Evolutionary conservation across 2,888 invertebrate species (phyloP), one percentile per base, ranked within the genome.

Genomic region (Molorchus minor): DNA sequence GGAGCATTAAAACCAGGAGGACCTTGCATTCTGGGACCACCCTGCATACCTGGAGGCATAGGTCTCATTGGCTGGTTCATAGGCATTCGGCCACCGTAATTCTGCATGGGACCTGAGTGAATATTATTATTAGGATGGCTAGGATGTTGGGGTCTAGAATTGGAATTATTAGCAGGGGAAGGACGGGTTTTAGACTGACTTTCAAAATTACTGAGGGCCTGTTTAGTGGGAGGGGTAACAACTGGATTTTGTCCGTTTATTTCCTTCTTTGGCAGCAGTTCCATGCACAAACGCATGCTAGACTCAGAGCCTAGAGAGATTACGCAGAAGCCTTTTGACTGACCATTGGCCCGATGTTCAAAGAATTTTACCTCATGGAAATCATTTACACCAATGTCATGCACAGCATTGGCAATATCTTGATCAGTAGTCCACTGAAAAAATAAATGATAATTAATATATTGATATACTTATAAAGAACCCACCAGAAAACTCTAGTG

Each of bases 361-460:
- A 98, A 98, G 83, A 99, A 99, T 83, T 98, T 98, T 30, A 99
- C 96, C 80, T 99, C 99, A 75, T 96, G 87, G 76, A 99, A 91
- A 82, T 99, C 98, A 55, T 86, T 87, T 3, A 98, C 93, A 44
- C 98, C 98, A 71, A 94, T 85, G 69, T 91, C 90, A 51, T 88
- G 87, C 61, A 98, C 86, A n/a, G 92, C 91, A 82, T 96, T 94
- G 47, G 92, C 90, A 68, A 98, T 91, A 78, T 98, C 97, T 83
- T 94, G 94, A 83, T 96, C 98, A 64, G 96, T 98, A 53, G 97
- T 98, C 97, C 97, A 98, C 97, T 96, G 82, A 63, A 88, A 85
- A 65, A 40, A 30, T n/a, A n/a, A n/a, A n/a, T n/a, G n/a, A n/a
- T n/a, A n/a, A n/a, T n/a, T n/a, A n/a, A n/a, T n/a, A n/a, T n/a